A percentile compares a stretch with the other conserved stretches of the same genome.
Conservation (phyloP, 2,888 invertebrate genomes). For the Tinea pellionella region DNA sequence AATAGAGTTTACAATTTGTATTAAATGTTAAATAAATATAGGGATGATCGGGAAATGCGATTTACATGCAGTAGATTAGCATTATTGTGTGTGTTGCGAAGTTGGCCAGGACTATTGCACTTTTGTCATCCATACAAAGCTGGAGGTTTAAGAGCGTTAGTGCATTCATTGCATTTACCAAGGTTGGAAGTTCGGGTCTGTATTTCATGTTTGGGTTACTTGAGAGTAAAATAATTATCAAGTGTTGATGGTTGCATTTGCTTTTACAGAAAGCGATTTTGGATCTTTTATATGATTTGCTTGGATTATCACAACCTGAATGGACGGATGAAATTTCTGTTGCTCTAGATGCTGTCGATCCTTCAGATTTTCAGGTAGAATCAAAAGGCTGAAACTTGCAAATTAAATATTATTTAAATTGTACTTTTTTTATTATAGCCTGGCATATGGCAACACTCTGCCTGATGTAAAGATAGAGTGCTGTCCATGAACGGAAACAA, state of each 20-base stretch:
- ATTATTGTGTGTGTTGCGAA: conserved; percentile 84
- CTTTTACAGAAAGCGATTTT: conserved; percentile 83
- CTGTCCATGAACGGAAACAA: too few species aligned
- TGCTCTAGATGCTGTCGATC: conserved; percentile 89
- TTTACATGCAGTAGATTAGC: conserved; percentile 89
- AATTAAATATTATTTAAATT: neutral
- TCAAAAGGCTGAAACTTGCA: neutral
- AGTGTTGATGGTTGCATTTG: too few species aligned
- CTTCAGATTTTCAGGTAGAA: conserved; percentile 76
- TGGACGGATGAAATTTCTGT: conserved; percentile 94
- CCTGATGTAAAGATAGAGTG: too few species aligned
- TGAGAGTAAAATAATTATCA: neutral
- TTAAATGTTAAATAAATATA: conserved; percentile 24
- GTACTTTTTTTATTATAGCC: too few species aligned
- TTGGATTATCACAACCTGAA: conserved; percentile 87
- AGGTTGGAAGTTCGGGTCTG: conserved; percentile 90
- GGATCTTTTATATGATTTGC: conserved; percentile 90
- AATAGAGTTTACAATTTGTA: neutral
- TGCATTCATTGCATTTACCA: conserved; percentile 84
- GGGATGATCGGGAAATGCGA: conserved; percentile 82
- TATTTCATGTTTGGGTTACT: conserved; percentile 21
- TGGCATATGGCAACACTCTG: too few species aligned
- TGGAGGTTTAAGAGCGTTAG: conserved; percentile 81
- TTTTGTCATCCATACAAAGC: conserved; percentile 84
- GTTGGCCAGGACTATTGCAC: conserved; percentile 92